phyloP scores from a whole-genome alignment of 2,113 vertebrate genomes.

The Pandion haliaetus region DNA sequence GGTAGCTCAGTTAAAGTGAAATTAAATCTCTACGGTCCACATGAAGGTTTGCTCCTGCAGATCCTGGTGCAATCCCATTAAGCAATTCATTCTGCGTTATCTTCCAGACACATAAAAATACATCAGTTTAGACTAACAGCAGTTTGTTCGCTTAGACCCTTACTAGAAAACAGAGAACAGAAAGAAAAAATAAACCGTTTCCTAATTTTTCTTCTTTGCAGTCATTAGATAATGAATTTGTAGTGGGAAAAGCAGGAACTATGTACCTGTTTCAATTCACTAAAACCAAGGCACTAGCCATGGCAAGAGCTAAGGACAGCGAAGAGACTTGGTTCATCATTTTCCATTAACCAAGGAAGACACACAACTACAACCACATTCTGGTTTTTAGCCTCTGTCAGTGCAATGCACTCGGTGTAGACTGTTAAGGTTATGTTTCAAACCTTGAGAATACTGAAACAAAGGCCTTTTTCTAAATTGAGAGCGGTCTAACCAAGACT shows the following conservation, averaged over 20 bases:
- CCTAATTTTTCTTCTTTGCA: not conserved
- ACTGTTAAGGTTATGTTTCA: not conserved
- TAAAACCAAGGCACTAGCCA: not conserved
- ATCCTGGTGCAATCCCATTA: not conserved
- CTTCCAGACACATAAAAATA: not conserved
- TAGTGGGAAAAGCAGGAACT: not conserved
- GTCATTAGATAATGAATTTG: not conserved
- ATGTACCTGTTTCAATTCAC: not conserved
- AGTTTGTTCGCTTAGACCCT: not conserved
- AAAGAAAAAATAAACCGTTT: not conserved
- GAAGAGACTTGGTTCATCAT: not conserved
- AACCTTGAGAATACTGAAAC: not conserved
- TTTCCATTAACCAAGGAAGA: not conserved
- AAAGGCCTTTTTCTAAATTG: not conserved
- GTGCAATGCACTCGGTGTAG: not conserved
- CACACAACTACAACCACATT: fast-evolving
- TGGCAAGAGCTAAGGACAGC: not conserved
- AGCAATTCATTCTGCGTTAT: not conserved
- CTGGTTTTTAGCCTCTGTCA: not conserved
- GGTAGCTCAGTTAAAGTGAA: not conserved
- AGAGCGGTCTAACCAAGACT: not conserved
- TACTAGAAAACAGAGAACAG: not conserved
- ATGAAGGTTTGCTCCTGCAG: not conserved
- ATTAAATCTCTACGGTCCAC: not conserved
- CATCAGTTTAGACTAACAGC: not conserved